Evolutionary conservation across 2,888 invertebrate genomes (phyloP).

Genomic region (Dryococelus australis): DNA sequence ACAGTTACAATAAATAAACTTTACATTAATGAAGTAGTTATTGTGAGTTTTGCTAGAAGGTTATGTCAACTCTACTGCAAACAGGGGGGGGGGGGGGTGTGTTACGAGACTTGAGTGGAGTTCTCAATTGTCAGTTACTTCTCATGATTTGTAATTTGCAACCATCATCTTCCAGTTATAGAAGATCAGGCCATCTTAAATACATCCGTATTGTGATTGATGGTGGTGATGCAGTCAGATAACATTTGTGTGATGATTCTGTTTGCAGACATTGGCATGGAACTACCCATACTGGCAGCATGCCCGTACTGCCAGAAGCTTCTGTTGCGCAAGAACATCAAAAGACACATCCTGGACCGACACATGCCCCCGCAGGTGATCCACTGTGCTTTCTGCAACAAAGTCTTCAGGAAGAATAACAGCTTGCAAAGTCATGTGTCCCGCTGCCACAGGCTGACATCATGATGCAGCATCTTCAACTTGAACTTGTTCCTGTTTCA

Average conservation of each 20-base stretch:
- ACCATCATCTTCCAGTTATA: no score
- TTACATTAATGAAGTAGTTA: no score
- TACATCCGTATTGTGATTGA: no score
- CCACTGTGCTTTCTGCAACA: neutral
- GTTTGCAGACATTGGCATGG: neutral
- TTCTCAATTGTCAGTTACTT: no score
- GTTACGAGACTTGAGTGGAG: no score
- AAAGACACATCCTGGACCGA: neutral
- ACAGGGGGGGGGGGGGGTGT: no score
- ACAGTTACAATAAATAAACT: no score
- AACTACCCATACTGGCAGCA: neutral
- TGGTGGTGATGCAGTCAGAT: no score
- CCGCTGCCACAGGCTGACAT: neutral
- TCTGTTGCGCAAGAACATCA: neutral
- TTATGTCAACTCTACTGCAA: no score
- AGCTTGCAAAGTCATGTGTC: slow-evolving; percentile 18
- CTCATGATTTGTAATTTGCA: no score
- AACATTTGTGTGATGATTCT: neutral
- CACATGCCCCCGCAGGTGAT: neutral
- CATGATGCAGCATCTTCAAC: neutral
- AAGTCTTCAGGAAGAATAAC: neutral
- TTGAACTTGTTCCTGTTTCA: neutral
- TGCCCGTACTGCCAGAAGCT: neutral
- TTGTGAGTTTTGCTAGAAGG: no score
- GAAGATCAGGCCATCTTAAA: no score